Conservation (phyloP, 2,797 vertebrate genomes). For the Lycodopsis pacificus region DNA sequence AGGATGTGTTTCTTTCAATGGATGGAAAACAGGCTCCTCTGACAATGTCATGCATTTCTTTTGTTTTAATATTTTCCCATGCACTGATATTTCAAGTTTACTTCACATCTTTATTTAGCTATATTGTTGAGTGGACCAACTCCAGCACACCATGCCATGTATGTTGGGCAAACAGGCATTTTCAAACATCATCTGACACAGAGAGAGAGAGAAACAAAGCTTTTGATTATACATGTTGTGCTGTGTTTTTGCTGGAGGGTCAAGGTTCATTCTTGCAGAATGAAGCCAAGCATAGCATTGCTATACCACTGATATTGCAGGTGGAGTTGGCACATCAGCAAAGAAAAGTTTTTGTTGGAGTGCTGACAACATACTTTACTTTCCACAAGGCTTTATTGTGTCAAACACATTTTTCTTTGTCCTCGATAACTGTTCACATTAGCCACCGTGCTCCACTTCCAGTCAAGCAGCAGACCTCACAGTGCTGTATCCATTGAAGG, state of each 20-base stretch:
- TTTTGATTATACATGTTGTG: slow-evolving; percentile 10
- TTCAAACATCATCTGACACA: slow-evolving; percentile 15
- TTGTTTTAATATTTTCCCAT: no score
- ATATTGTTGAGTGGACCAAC: neutral
- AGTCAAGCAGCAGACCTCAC: slow-evolving; percentile 7
- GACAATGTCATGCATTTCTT: neutral
- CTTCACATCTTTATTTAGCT: neutral
- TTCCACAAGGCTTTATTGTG: slow-evolving; percentile 5
- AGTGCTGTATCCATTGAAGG: neutral
- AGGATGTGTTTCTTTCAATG: slow-evolving; percentile 20
- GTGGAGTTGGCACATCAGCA: slow-evolving; percentile 5
- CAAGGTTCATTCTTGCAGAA: slow-evolving; percentile 25
- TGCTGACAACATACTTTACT: slow-evolving; percentile 7
- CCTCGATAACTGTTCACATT: slow-evolving; percentile 8
- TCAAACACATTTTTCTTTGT: neutral
- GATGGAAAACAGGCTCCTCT: neutral
- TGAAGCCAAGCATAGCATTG: slow-evolving; percentile 9
- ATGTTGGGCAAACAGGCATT: neutral
- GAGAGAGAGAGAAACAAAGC: neutral
- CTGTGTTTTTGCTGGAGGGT: slow-evolving; percentile 25
- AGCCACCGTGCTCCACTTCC: slow-evolving; percentile 8
- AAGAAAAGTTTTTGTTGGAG: slow-evolving; percentile 24
- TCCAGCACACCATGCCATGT: neutral
- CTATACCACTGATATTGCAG: slow-evolving; percentile 12
- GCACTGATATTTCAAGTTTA: neutral